These are phyloP conservation scores for Rhipidura dahli DNA, from an alignment of 2,113 vertebrate species.

Conservation along the genomic window DNA sequence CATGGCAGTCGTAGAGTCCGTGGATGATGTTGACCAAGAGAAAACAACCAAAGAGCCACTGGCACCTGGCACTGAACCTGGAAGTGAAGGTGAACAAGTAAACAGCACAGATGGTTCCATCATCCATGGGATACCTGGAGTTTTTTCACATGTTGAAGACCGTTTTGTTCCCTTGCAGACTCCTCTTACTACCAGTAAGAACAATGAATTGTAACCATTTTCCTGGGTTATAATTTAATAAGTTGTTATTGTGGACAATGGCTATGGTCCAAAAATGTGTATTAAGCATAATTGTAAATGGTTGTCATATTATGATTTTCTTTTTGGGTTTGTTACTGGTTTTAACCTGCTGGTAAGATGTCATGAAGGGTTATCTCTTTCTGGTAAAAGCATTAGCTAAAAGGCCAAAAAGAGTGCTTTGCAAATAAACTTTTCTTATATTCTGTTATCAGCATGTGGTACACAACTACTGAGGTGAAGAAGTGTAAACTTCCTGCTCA, in stretches of 20 bases:
- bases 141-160: neutral
- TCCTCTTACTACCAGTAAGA: conserved; percentile 45
- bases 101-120: neutral
- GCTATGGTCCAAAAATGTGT: fast-evolving
- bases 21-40: neutral
- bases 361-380: neutral
- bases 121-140: neutral
- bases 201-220: neutral
- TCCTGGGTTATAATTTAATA: neutral
- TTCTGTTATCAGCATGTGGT: neutral
- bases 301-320: neutral
- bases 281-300: neutral
- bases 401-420: neutral
- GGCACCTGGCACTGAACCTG: neutral
- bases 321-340: neutral
- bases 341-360: neutral
- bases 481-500: neutral
- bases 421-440: neutral
- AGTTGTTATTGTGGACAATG: neutral
- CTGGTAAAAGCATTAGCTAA: neutral
- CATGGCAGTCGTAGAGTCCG: neutral
- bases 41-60: neutral
- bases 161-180: neutral
- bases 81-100: neutral
- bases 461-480: neutral